Conservation (phyloP, 2,797 vertebrate species). For the Chaunax sp. region DNA sequence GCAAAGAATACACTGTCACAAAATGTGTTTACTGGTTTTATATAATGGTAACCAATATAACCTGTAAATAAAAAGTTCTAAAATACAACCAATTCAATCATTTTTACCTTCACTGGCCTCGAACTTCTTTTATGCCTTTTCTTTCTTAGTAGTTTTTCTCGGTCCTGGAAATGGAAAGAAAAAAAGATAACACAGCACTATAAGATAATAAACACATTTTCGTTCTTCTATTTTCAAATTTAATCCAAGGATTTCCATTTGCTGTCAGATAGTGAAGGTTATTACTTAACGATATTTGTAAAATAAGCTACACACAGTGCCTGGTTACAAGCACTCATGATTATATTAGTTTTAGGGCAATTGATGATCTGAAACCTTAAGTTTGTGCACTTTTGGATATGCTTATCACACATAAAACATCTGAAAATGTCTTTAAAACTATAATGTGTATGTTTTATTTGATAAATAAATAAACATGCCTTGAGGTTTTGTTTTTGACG, state of each 20-base stretch:
- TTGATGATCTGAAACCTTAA: too few relatives aligned
- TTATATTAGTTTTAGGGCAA: too few relatives aligned
- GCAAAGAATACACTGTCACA: background rate
- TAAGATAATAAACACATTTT: background rate
- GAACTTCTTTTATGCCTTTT: constrained; percentile 97
- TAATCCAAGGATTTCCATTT: too few relatives aligned
- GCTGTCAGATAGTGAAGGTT: background rate
- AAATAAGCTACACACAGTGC: background rate
- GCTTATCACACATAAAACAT: background rate
- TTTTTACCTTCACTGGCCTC: constrained; percentile 93
- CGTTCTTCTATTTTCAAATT: background rate
- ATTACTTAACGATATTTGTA: background rate
- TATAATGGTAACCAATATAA: too few relatives aligned
- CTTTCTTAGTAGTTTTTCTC: constrained; percentile 95
- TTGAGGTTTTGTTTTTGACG: too few relatives aligned
- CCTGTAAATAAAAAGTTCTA: too few relatives aligned
- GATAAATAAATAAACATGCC: too few relatives aligned
- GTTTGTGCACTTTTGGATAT: background rate
- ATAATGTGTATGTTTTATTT: background rate
- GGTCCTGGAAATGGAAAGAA: constrained; percentile 82
- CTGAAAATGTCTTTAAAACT: background rate
- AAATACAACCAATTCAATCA: too few relatives aligned
- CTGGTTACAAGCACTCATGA: background rate
- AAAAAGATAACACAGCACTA: background rate
- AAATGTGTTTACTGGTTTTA: background rate